These are phyloP conservation scores for Deroptyus accipitrinus DNA, from an alignment of 2,113 vertebrate species.

Conservation along the genomic window DNA sequence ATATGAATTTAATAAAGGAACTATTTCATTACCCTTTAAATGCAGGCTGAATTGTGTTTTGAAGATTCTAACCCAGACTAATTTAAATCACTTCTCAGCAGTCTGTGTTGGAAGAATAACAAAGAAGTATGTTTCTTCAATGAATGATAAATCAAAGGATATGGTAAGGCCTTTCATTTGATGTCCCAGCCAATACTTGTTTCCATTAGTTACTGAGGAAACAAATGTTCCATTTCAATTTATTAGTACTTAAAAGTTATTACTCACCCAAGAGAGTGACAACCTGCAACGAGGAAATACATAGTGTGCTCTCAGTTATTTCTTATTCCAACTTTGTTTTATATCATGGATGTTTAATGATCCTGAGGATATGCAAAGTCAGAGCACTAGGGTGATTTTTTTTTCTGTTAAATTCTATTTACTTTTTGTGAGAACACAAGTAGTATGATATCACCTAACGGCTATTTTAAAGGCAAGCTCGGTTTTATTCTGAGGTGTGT, in stretches of 20 bases:
- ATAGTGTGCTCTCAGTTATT: not conserved
- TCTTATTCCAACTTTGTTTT: not conserved
- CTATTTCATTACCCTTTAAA: not conserved
- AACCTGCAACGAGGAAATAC: not conserved
- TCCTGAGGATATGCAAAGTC: not conserved
- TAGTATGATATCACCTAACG: not conserved
- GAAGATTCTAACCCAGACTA: not conserved
- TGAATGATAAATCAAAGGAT: constrained; percentile 8
- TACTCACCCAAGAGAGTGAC: not conserved
- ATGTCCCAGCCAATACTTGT: not conserved
- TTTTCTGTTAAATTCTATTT: not conserved
- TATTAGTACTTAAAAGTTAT: constrained; percentile 1
- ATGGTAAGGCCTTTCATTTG: not conserved
- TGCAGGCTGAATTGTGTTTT: not conserved
- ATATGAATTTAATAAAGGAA: not conserved
- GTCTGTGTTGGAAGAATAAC: not conserved
- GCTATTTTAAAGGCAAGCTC: not conserved
- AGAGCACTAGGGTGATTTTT: not conserved
- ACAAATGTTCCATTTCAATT: constrained; percentile 8
- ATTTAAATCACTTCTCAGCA: not conserved
- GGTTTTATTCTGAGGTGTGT: not conserved
- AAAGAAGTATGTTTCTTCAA: constrained; percentile 6
- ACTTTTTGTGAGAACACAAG: not conserved
- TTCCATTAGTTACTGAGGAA: not conserved
- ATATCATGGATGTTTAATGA: not conserved